A percentile compares a stretch with the other conserved stretches of the same genome.
Evolutionary conservation across 2,113 vertebrate species (phyloP).

Genomic region (Labeo rohita): DNA sequence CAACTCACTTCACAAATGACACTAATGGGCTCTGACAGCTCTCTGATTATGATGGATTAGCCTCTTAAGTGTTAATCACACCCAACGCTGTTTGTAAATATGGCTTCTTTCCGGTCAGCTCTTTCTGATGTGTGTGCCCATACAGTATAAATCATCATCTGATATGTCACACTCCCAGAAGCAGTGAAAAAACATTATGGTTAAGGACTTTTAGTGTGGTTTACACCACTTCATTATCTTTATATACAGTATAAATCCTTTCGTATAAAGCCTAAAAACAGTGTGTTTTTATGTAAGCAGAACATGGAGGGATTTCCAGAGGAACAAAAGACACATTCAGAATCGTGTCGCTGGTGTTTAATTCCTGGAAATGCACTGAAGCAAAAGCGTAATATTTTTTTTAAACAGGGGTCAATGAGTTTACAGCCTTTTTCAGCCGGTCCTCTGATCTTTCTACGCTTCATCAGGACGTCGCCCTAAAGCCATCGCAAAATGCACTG

Average conservation of each 20-base stretch:
- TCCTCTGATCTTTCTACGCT: conserved; percentile 68
- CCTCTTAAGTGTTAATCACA: not conserved
- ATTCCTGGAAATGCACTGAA: conserved; percentile 43
- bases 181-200: no score
- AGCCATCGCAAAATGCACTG: conserved; percentile 64
- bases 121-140: not conserved
- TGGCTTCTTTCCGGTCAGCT: not conserved
- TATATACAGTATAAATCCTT: not conserved
- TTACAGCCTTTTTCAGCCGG: conserved; percentile 69
- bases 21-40: not conserved
- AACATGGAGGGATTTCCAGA: conserved; percentile 53
- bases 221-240: not conserved
- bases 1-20: not conserved
- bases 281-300: conserved; percentile 71
- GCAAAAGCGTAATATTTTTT: conserved; percentile 69
- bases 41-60: not conserved
- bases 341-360: conserved; percentile 58
- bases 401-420: conserved; percentile 70
- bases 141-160: not conserved
- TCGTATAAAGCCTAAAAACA: not conserved
- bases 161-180: not conserved
- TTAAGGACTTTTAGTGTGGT: not conserved
- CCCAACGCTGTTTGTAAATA: not conserved
- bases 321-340: conserved; percentile 55
- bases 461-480: conserved; percentile 41